These are phyloP conservation scores for Cyanoderma ruficeps DNA, from an alignment of 2,113 vertebrate species.

Conservation along the genomic window DNA sequence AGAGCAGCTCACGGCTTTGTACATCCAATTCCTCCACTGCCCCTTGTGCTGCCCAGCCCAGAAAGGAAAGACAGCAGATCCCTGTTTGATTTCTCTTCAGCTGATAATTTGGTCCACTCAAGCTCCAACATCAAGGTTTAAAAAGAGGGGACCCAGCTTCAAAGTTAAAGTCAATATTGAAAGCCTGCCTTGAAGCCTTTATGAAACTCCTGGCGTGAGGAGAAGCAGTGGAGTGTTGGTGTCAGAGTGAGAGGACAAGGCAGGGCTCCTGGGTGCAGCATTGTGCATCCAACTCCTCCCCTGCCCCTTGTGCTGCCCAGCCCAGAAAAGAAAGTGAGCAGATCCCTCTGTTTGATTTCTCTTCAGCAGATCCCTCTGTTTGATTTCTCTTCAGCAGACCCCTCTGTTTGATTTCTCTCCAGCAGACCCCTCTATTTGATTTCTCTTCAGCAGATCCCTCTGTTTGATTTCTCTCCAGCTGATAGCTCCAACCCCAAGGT, in stretches of 20 bases:
- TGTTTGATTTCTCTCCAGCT: not conserved
- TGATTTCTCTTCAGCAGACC: not conserved
- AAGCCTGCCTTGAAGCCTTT: no score
- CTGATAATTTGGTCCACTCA: no score
- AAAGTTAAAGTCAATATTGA: no score
- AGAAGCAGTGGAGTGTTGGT: no score
- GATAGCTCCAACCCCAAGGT: not conserved
- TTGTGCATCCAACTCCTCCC: no score
- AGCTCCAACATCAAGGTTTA: no score
- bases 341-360: not conserved
- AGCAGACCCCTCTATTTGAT: not conserved
- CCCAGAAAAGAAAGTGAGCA: no score
- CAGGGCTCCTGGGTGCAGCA: no score
- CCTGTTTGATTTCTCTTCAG: not conserved
- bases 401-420: not conserved
- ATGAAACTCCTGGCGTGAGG: no score
- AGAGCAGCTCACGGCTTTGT: fast-evolving
- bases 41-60: not conserved
- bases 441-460: not conserved
- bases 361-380: not conserved
- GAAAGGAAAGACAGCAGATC: not conserved
- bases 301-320: no score
- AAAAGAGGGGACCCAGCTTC: no score
- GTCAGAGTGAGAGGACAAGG: no score
- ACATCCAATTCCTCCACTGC: not conserved